Evolutionary conservation across 2,797 vertebrate species (phyloP), one percentile per base, ranked within the genome.

Genomic region (Gallinago stenura): DNA sequence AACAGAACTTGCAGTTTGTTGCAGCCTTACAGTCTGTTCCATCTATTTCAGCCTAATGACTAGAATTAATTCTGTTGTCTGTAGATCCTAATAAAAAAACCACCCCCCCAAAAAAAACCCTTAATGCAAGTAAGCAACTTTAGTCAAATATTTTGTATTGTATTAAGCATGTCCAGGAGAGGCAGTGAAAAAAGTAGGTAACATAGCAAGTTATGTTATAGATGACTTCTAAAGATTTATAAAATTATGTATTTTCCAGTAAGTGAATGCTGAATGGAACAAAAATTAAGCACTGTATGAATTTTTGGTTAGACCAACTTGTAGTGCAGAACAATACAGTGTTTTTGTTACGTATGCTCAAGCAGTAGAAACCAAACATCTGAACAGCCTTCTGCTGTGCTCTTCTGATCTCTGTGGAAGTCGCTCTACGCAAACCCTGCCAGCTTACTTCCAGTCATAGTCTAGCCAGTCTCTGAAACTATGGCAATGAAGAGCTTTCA

Each of bases 401-500:
- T 76, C 20, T 84, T 84, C 62, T 50, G 54, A 31, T 72, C 35
- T 62, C 61, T 37, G 1, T 37, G 48, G 65, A 50, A 79, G 76
- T 12, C 48, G 58, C 64, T 60, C 69, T 45, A 13, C 0, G 14
- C 54, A 84, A 79, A 62, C 46, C 21, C 43, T 58, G 68, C 39
- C 73, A 83, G 48, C 70, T 79, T 60, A 21, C 81, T 73, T 69
- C 43, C 39, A 88, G 48, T 51, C 65, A 26, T 28, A 76, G 46
- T 33, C 48, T 54, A 81, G 68, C 28, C 64, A 66, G 71, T 18
- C 89, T 87, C 37, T 45, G 70, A 89, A 96, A 89, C 87, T 82
- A 48, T 88, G 91, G 94, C 89, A 82, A 76, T 79, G 83, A 69
- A 50, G 69, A 93, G 43, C 66, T 93, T 88, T 89, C 84, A 75